Conservation (phyloP, 2,113 vertebrate genomes). For the Perca fluviatilis region DNA sequence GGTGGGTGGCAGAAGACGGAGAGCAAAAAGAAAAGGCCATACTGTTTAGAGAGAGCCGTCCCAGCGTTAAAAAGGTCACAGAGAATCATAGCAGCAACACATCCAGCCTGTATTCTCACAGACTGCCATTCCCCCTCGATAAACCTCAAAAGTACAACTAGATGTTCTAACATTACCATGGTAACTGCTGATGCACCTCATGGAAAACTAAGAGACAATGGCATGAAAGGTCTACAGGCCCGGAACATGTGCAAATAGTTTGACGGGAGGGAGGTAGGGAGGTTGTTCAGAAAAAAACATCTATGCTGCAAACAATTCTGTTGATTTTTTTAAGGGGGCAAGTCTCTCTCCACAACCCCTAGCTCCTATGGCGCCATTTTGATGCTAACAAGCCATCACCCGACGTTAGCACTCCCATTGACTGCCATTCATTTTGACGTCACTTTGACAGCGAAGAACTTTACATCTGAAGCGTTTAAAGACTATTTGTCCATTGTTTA, state of each 20-base stretch:
- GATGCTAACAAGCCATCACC: too few relatives aligned
- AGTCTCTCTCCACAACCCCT: too few relatives aligned
- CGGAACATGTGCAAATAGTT: not conserved
- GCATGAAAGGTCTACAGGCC: conserved; percentile 12
- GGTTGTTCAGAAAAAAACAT: not conserved
- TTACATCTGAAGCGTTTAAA: too few relatives aligned
- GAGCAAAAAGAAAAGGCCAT: conserved; percentile 57
- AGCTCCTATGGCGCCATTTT: too few relatives aligned
- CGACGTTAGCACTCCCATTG: too few relatives aligned
- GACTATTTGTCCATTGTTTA: too few relatives aligned
- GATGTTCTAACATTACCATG: conserved; percentile 30
- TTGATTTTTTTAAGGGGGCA: not conserved
- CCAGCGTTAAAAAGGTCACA: conserved; percentile 64
- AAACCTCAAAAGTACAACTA: conserved; percentile 26
- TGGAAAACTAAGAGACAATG: conserved; percentile 5
- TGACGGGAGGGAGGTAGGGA: not conserved
- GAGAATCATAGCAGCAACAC: conserved; percentile 48
- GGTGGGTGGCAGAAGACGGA: conserved; percentile 53
- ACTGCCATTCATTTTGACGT: too few relatives aligned
- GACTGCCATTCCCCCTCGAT: conserved; percentile 7
- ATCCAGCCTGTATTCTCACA: conserved; percentile 13
- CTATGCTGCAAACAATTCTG: not conserved
- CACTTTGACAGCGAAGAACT: too few relatives aligned
- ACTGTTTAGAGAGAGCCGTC: conserved; percentile 50
- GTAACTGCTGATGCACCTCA: conserved; percentile 34